Evolutionary conservation across 92 coral and sea anemone genomes (phyloP), one percentile per base, ranked within the genome.

Genomic region (Micromussa lordhowensis): DNA sequence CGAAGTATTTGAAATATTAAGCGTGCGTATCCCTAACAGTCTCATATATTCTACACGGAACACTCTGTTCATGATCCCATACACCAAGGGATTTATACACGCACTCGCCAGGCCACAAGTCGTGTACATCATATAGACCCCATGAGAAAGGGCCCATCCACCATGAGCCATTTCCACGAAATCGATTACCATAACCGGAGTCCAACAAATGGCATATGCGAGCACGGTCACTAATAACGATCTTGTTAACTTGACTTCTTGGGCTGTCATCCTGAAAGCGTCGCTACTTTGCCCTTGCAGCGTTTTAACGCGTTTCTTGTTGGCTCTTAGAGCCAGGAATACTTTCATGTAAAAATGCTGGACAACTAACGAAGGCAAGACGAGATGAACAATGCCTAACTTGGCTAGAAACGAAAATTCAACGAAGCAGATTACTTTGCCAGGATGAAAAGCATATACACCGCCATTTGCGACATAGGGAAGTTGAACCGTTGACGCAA

Each of bases 401-500:
- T 22, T 53, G 4, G 86, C 75, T 36, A n/a, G 29, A 40, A 68
- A 21, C 5, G 86, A 64, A 29, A 35, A 79, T 3, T 55, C 68
- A 21, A 59, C 44, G 49, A 81, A 88, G 76, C 87, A 88, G 38
- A 88, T 63, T 16, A 22, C 30, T 66, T 87, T 87, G 40, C 90
- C 90, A 21, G 90, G 85, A 49, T 87, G 90, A 70, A 87, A 81
- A 14, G 73, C n/a, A 74, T 88, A 88, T 21, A 53, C 53, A 49
- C 78, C 85, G 0, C 87, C 87, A 26, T 86, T 66, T 74, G 71
- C 70, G 6, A 88, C 71, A 18, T 88, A 88, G 3, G 91, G 82
- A 24, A 88, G 18, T n/a, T 83, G 82, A 4, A 71, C 91, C 48
- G 87, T 88, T 54, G 81, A 30, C 6, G 91, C 80, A 35, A 81